These are phyloP conservation scores for Hexactinellida sp. DNA, from an alignment of 37 sponge, comb jelly and placozoan species.

Conservation along the genomic window DNA sequence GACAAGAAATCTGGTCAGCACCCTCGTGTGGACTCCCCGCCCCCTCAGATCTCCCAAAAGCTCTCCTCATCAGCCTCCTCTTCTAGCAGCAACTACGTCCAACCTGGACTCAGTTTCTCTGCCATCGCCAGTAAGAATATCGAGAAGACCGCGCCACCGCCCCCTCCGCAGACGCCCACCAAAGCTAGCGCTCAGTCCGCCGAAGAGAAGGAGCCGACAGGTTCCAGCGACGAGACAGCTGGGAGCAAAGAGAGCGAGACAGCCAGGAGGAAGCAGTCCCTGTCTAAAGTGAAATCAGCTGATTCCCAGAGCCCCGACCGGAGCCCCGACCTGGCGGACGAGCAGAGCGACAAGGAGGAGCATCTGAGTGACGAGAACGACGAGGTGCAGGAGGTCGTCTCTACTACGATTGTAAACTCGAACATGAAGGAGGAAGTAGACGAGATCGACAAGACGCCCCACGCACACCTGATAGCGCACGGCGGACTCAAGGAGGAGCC, in stretches of 20 bases:
- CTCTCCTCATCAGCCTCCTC: neutral
- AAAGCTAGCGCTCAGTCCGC: neutral
- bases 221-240: neutral
- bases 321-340: neutral
- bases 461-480: neutral
- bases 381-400: neutral
- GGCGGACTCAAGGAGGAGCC: neutral
- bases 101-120: constrained; percentile 7
- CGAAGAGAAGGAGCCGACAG: neutral
- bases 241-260: neutral
- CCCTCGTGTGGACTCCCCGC: neutral
- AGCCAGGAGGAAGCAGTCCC: neutral
- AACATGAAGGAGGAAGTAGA: neutral
- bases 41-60: neutral
- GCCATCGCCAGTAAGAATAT: constrained; percentile 10
- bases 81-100: neutral
- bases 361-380: neutral
- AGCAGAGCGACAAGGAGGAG: neutral
- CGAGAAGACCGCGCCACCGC: neutral
- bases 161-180: neutral
- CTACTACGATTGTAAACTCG: neutral
- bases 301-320: neutral
- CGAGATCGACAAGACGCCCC: neutral
- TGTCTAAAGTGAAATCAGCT: no score
- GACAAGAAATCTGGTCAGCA: neutral